phyloP scores from a whole-genome alignment of 2,797 vertebrate species.

The Epinephelus awoara region DNA sequence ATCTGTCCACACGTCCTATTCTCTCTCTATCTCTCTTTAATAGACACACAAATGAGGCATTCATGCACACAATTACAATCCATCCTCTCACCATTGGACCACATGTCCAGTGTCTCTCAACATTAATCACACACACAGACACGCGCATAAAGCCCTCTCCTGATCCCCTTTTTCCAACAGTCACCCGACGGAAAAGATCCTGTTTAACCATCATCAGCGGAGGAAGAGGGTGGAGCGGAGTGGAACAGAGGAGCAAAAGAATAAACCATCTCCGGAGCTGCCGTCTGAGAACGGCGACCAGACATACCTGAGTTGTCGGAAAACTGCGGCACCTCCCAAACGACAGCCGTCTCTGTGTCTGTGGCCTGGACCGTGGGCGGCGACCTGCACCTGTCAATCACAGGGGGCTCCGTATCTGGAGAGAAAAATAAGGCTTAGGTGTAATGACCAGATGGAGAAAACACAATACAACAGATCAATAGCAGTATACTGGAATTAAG shows the following conservation, averaged over 20 bases:
- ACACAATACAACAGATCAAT: background rate
- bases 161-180: slow-evolving; percentile 74
- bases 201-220: slow-evolving; percentile 65
- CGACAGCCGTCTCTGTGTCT: slow-evolving; percentile 83
- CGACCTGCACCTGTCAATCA: slow-evolving; percentile 96
- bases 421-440: slow-evolving; percentile 6
- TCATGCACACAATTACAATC: slow-evolving; percentile 36
- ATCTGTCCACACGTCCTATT: slow-evolving; percentile 27
- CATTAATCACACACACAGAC: slow-evolving; percentile 23
- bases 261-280: slow-evolving; percentile 54
- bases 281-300: slow-evolving; percentile 47
- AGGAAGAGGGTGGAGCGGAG: slow-evolving; percentile 55
- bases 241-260: slow-evolving; percentile 65
- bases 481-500: background rate
- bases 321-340: slow-evolving; percentile 97
- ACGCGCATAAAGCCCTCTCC: slow-evolving; percentile 22
- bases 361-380: slow-evolving; percentile 89
- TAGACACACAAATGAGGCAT: slow-evolving; percentile 41
- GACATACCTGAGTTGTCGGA: slow-evolving; percentile 97
- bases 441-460: background rate
- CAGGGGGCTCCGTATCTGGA: slow-evolving; percentile 93
- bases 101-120: slow-evolving; percentile 37
- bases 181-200: slow-evolving; percentile 70
- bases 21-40: slow-evolving; percentile 34
- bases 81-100: slow-evolving; percentile 24